Base-by-base conservation (phyloP, 2,888 invertebrate species). In the Helicoverpa assulta region DNA sequence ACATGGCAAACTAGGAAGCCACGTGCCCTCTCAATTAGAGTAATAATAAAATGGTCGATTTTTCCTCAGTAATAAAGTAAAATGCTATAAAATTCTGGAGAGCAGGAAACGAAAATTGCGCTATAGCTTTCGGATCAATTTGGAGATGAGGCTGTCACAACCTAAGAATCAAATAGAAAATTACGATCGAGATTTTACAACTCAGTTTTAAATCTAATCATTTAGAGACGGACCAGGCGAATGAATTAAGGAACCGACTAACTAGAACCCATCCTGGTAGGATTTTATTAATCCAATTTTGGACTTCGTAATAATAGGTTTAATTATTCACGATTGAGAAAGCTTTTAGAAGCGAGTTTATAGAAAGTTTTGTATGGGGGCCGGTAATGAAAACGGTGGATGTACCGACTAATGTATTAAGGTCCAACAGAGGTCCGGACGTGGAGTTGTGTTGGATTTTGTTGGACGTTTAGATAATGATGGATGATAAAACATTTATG, bases 261-360 rank as follows among this genome's bases (percentile, higher is more conserved):
- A 85, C 81, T 76, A 82, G 78, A 70, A 63, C 70, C 79, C 72
- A 78, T 74, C 73, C 73, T 82, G 84, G 65, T 85, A 86, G 87
- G 85, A 89, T 92, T 91, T 90, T 88, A 92, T 89, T 91, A 90
- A 92, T 90, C 87, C 88, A 91, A 92, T 90, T 91, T 91, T 70
- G 83, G 88, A 91, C 87, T 91, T 88, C 76, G 86, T 86, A 89
- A 91, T 93, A 92, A 92, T 91, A 91, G 89, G 85, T 91, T 93
- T 91, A 93, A 94, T 93, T 92, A 92, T 93, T 93, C 92, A 93
- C 89, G 88, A 91, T 90, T 87, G 89, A 90, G 90, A 91, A 91
- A 91, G 92, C 91, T 92, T 92, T 92, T 87, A 89, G 88, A 76
- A 81, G 76, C 76, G 86, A 89, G 85, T 89, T 89, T 87, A 89